phyloP scores from a whole-genome alignment of 2,113 vertebrate species.

The Lycaon pictus region DNA sequence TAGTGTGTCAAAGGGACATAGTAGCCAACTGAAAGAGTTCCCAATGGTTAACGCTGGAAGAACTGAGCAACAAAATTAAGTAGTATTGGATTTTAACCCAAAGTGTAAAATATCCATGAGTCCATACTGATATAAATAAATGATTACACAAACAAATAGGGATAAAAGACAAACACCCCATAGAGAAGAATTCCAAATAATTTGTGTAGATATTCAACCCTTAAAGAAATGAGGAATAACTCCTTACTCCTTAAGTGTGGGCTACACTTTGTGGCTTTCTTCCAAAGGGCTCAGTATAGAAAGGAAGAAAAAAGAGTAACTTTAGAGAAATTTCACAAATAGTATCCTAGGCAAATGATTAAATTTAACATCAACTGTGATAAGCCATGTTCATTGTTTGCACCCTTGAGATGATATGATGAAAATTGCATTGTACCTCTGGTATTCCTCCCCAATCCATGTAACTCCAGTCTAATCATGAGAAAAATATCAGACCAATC shows the following conservation, averaged over 20 bases:
- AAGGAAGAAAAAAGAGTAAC: not conserved
- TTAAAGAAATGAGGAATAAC: not conserved
- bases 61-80: not conserved
- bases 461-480: not conserved
- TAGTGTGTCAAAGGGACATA: not conserved
- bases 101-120: not conserved
- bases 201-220: not conserved
- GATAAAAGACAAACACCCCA: not conserved
- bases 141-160: not conserved
- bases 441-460: not conserved
- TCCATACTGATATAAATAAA: not conserved
- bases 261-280: not conserved
- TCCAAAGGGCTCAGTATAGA: not conserved
- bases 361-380: not conserved
- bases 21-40: not conserved
- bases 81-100: not conserved
- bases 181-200: not conserved
- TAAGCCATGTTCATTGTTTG: not conserved
- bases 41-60: not conserved
- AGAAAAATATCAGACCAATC: not conserved
- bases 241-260: not conserved
- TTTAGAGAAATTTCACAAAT: not conserved
- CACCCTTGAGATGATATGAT: not conserved
- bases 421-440: not conserved
- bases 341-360: not conserved